Percentiles rank a stretch among this genome's conserved stretches.
Conservation (phyloP, 2,113 vertebrate genomes). For the Brachypodius melanocephalos region DNA sequence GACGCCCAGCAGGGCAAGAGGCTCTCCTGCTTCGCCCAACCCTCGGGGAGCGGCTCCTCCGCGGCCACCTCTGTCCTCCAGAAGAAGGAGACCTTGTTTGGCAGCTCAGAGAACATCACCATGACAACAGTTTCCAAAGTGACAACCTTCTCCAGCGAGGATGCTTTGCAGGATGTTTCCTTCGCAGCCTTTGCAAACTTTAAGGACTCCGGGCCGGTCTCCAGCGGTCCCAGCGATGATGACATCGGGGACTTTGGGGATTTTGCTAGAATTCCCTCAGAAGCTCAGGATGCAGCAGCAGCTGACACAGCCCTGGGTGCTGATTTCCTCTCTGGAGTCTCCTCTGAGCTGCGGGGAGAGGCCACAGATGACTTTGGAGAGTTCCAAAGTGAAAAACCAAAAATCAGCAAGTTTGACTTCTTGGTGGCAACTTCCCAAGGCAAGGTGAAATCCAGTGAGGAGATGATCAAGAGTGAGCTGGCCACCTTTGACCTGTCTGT, state of each 20-base stretch:
- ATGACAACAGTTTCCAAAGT: constrained; percentile 79
- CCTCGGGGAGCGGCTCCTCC: constrained; percentile 71
- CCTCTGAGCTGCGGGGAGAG: constrained; percentile 67
- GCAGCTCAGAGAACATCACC: constrained; percentile 86
- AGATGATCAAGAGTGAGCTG: constrained; percentile 97
- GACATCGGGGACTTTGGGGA: constrained; percentile 81
- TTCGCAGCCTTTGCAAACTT: constrained; percentile 82
- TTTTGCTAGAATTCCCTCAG: constrained; percentile 73
- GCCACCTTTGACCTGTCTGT: constrained; percentile 96
- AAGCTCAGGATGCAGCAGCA: constrained; percentile 19
- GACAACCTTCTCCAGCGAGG: constrained; percentile 77
- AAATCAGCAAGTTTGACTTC: constrained; percentile 98
- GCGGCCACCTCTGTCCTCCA: constrained; percentile 73
- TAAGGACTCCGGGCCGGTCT: constrained; percentile 34
- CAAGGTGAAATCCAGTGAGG: constrained; percentile 96
- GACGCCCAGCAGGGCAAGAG: constrained; percentile 79
- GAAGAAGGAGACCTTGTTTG: constrained; percentile 85
- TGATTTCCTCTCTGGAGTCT: neutral
- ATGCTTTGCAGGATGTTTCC: constrained; percentile 66
- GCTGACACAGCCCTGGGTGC: constrained; percentile 18
- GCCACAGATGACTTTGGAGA: constrained; percentile 86
- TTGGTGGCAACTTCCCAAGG: constrained; percentile 90
- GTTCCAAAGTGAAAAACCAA: constrained; percentile 94
- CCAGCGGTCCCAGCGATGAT: constrained; percentile 18
- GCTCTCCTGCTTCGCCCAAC: constrained; percentile 60